Conservation (phyloP, 1,140 invertebrate genomes). For the Zeugodacus cucurbitae region DNA sequence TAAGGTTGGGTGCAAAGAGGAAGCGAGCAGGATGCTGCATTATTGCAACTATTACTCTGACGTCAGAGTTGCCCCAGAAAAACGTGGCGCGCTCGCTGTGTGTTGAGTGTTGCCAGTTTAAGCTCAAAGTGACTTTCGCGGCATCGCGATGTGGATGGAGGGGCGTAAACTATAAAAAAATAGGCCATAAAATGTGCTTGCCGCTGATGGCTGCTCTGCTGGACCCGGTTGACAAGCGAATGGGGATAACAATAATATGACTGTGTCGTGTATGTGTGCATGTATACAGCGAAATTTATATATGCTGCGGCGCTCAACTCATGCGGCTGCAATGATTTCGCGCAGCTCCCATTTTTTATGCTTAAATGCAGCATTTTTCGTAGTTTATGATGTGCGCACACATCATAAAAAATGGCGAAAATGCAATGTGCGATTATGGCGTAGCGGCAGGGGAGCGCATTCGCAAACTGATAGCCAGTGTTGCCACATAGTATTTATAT, state of each 20-base stretch:
- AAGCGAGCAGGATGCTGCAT: not conserved
- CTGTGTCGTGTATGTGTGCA: not conserved
- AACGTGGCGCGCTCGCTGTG: not conserved
- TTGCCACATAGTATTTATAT: too few species aligned
- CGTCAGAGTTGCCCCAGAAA: conserved; percentile 32
- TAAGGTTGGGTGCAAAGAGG: not conserved
- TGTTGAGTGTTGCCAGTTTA: not conserved
- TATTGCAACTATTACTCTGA: not conserved
- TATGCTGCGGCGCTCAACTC: not conserved
- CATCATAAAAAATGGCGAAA: not conserved
- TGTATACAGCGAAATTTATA: not conserved
- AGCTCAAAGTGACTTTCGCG: not conserved
- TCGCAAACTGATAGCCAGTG: not conserved
- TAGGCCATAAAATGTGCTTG: conserved; percentile 19
- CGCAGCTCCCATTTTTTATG: not conserved
- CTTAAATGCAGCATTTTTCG: not conserved
- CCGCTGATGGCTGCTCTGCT: not conserved
- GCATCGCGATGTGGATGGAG: not conserved
- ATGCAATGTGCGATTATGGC: not conserved
- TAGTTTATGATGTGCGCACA: not conserved
- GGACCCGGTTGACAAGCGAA: not conserved
- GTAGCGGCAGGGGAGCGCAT: not conserved
- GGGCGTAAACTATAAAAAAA: not conserved
- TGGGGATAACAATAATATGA: not conserved
- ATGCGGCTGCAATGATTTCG: not conserved